These are phyloP conservation scores for Nyctereutes procyonoides DNA, from an alignment of 2,113 vertebrate species.

Conservation along the genomic window DNA sequence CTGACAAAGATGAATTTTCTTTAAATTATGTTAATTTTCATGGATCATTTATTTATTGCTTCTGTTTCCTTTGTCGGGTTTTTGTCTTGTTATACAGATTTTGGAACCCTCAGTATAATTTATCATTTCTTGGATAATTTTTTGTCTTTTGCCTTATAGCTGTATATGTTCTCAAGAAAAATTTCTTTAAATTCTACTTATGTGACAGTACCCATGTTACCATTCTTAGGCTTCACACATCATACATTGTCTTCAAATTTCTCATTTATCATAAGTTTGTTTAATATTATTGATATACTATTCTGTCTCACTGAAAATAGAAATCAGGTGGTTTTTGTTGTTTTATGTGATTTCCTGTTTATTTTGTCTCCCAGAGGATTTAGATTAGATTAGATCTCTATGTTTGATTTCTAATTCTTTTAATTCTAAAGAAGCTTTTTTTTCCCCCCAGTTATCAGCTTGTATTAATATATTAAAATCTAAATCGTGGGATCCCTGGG, in stretches of 20 bases:
- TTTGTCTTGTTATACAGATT: background rate
- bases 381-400: background rate
- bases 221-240: background rate
- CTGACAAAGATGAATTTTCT: background rate
- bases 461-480: background rate
- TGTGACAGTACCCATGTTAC: background rate
- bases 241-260: slow-evolving; percentile 8
- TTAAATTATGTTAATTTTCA: slow-evolving; percentile 10
- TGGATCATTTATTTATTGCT: background rate
- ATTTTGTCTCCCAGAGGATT: background rate
- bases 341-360: background rate
- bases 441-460: background rate
- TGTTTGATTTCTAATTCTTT: background rate
- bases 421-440: slow-evolving; percentile 5
- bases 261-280: background rate
- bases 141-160: background rate
- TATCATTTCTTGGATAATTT: slow-evolving; percentile 3
- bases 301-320: background rate
- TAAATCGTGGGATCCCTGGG: no score
- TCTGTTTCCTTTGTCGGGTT: background rate
- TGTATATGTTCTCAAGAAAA: background rate
- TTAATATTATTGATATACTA: background rate
- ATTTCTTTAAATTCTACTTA: background rate
- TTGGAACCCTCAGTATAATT: background rate
- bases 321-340: background rate